phyloP scores from a whole-genome alignment of 2,888 invertebrate species.

The Ptycholaimellus sp. region DNA sequence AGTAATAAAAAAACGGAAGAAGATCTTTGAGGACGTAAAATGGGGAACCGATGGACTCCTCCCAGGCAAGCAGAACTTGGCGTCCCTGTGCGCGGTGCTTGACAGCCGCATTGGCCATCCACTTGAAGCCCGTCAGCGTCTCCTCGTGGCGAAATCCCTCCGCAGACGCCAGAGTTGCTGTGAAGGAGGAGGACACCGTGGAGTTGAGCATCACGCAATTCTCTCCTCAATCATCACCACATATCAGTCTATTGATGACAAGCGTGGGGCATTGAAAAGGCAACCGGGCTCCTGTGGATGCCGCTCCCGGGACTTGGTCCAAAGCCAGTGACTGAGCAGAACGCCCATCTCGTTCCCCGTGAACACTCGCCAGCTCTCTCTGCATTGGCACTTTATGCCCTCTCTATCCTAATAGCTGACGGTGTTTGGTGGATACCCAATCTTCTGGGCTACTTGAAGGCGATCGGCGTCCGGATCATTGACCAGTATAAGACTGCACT shows the following conservation, averaged over 20 bases:
- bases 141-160: slow-evolving; percentile 42
- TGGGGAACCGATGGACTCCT: slow-evolving; percentile 86
- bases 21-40: no score
- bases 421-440: no score
- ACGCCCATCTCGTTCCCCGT: slow-evolving; percentile 84
- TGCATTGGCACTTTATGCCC: no score
- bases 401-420: no score
- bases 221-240: no score
- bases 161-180: slow-evolving; percentile 49
- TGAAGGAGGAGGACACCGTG: slow-evolving; percentile 83
- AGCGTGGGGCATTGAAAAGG: no score
- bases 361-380: slow-evolving; percentile 76
- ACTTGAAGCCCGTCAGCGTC: slow-evolving; percentile 94
- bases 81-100: slow-evolving; percentile 45
- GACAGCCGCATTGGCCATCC: slow-evolving; percentile 76
- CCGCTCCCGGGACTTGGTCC: slow-evolving; percentile 36
- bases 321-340: slow-evolving; percentile 74
- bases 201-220: slow-evolving; percentile 76
- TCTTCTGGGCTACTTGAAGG: slow-evolving; percentile 68
- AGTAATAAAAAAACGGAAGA: no score
- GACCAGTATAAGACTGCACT: slow-evolving; percentile 54
- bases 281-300: no score
- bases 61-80: slow-evolving; percentile 66
- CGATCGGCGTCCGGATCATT: slow-evolving; percentile 98
- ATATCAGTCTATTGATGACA: no score